A percentile compares a stretch with the other conserved stretches of the same genome.
These are phyloP conservation scores for Andricus grossulariae DNA, from an alignment of 1,140 invertebrate species.

Conservation along the genomic window DNA sequence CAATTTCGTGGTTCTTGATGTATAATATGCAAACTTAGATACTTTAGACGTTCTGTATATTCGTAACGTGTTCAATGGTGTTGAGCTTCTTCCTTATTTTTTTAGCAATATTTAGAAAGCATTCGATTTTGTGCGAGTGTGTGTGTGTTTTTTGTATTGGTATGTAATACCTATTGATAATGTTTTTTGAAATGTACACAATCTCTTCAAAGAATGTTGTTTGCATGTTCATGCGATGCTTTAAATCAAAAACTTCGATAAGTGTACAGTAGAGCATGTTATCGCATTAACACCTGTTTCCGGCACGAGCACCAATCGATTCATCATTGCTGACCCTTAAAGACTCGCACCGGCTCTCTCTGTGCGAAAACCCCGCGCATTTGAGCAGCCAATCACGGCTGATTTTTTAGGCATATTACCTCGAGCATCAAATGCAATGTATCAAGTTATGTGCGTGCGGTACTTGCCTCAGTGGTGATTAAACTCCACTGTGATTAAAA, in stretches of 20 bases:
- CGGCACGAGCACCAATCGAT: constrained; percentile 3
- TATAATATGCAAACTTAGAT: too few relatives aligned
- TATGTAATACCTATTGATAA: too few relatives aligned
- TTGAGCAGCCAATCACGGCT: constrained; percentile 20
- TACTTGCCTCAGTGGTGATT: constrained; percentile 50
- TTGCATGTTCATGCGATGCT: too few relatives aligned
- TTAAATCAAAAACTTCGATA: background rate
- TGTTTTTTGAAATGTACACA: too few relatives aligned
- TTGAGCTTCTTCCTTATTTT: too few relatives aligned
- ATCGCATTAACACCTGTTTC: background rate
- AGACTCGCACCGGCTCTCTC: background rate
- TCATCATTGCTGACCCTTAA: background rate
- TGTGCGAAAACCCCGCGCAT: background rate
- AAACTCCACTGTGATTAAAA: constrained; percentile 79
- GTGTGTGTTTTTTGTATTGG: too few relatives aligned
- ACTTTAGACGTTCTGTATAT: too few relatives aligned
- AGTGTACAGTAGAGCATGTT: background rate
- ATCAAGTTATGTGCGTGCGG: background rate
- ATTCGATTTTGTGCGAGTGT: too few relatives aligned
- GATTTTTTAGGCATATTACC: background rate
- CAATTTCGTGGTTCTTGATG: too few relatives aligned
- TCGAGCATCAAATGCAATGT: background rate
- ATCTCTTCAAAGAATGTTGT: too few relatives aligned
- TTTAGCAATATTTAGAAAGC: too few relatives aligned
- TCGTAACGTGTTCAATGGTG: too few relatives aligned